Evolutionary conservation across 92 coral and sea anemone species (phyloP), one percentile per base, ranked within the genome.

Genomic region (Micromussa lordhowensis): DNA sequence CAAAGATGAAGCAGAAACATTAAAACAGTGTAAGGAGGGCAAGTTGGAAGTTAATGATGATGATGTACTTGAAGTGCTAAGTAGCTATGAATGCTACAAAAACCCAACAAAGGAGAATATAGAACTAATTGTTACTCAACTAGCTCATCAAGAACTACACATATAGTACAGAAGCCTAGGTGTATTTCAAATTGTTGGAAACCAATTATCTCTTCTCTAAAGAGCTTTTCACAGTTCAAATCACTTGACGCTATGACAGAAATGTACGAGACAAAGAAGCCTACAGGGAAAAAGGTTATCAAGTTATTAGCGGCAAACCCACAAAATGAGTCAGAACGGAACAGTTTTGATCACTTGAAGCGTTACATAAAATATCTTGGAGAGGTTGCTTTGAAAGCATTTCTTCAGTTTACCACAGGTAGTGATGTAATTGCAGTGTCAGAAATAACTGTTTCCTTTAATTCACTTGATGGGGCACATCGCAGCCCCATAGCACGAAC

Each of bases 121-220:
- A 28, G 68, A 86, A 32, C 77, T 73, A 32, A 89, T 85, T 29
- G 79, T 88, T 55, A 63, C 81, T 75, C 86, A 92, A 79, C 79
- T 88, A 75, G 94, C 94, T 84, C 89, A 88, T 85, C 94, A 92
- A 84, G 94, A 92, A 84, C 79, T n/a, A n/a, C n/a, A n/a, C n/a
- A n/a, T 84, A 17, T n/a, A n/a, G 51, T 88, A 30, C 94, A 92
- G 79, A 92, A 84, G 86, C 90, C 92, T 63, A 88, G 83, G 82
- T 94, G 90, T 84, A 88, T 94, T 44, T 87, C 91, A 49, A 68
- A 88, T 53, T 93, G 95, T 72, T 88, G 92, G 88, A 34, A 84
- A 44, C 83, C 95, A 84, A 88, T 94, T 49, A 29, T 90, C 12
- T 85, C 83, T 83, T 85, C 81, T n/a, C n/a, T n/a, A n/a, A n/a